Base-by-base conservation (phyloP, 2,888 invertebrate genomes). In the Campaea margaritaria region DNA sequence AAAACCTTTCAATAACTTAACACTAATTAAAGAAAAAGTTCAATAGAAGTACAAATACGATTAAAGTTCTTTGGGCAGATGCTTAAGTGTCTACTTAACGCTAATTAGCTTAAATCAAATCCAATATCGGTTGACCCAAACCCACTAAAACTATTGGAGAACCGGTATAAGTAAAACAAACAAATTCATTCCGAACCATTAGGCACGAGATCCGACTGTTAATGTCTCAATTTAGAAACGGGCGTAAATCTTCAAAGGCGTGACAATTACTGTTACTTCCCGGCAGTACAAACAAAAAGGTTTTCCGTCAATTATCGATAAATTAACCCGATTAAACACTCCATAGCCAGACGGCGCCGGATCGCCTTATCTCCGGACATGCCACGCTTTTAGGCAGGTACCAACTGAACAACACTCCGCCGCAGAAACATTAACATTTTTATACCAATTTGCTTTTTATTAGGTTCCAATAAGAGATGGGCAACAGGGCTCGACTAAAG, bases 261-360 rank as follows among this genome's bases (percentile, higher is more conserved):
- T 92, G 92, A 92, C 92, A 92, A 92, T 92, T 90, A 90, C 91
- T 91, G 91, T 91, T 92, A 90, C 89, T 91, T 91, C 82, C 91
- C 89, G 86, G 87, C 88, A 89, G 86, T 88, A 90, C 91, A 91
- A 92, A 92, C 91, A 91, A 91, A 91, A 91, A 91, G 91, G 90
- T 85, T 91, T 89, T 87, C 89, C 91, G 91, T 91, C 91, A 91
- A 92, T 92, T 92, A 92, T 91, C 91, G 91, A 91, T 92, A 91
- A 92, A 92, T 91, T 92, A 92, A 91, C 91, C 89, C 89, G 91
- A 92, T 92, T 92, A 91, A 89, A 85, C 87, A 87, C 82, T 87
- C 83, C 75, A 79, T 76, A 79, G 86, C 77, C 86, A 85, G 91
- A 87, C 91, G 91, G 90, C 91, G 91, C 90, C 89, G 89, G 83